Conservation (phyloP, 2,113 vertebrate species). For the Spea multiplicata region DNA sequence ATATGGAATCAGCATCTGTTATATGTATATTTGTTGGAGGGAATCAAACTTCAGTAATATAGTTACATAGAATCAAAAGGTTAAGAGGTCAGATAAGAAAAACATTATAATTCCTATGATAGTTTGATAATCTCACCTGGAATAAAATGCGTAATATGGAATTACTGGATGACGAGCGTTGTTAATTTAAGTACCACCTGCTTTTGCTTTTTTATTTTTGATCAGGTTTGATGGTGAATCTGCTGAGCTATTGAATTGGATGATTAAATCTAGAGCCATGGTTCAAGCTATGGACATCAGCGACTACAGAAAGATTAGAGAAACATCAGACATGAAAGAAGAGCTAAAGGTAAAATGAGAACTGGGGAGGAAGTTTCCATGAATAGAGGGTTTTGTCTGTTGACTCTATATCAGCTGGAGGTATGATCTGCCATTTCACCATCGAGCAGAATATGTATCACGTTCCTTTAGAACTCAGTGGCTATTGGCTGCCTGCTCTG, state of each 20-base stretch:
- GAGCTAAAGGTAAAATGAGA: constrained; percentile 76
- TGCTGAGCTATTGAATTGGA: constrained; percentile 75
- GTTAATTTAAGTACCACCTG: background rate
- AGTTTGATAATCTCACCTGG: no score
- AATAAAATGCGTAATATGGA: background rate
- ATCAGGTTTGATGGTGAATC: constrained; percentile 78
- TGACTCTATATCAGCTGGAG: constrained; percentile 49
- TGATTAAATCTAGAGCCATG: constrained; percentile 73
- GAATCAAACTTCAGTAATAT: no score
- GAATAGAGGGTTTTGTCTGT: constrained; percentile 52
- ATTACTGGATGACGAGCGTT: background rate
- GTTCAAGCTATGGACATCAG: constrained; percentile 70
- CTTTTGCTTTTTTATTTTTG: constrained; percentile 46
- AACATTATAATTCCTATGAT: no score
- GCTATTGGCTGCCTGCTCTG: constrained; percentile 6
- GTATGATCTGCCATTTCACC: constrained; percentile 42
- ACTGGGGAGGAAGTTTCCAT: constrained; percentile 26
- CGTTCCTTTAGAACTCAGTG: constrained; percentile 44
- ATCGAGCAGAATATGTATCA: constrained; percentile 46
- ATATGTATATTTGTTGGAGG: no score
- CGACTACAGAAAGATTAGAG: constrained; percentile 72
- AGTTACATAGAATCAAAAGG: no score
- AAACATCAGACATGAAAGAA: constrained; percentile 69
- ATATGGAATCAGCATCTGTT: no score
- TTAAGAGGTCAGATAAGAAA: no score